These are phyloP conservation scores for Trachops cirrhosus DNA, from an alignment of 2,797 vertebrate species.

Conservation along the genomic window DNA sequence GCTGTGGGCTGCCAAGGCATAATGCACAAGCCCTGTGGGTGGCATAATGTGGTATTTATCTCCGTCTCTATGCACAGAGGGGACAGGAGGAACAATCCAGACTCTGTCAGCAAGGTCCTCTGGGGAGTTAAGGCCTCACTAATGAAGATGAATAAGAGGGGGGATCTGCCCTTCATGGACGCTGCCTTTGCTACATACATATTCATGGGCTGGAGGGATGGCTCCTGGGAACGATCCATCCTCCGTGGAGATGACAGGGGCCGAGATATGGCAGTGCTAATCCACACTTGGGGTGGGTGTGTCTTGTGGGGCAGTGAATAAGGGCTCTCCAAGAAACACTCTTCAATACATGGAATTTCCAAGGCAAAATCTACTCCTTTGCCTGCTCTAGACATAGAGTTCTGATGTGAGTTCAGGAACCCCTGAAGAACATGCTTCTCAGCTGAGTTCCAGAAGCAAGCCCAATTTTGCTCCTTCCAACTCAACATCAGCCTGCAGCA, in stretches of 20 bases:
- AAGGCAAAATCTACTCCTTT: not conserved
- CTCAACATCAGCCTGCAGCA: not conserved
- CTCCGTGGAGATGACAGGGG: not conserved
- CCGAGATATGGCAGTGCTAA: not conserved
- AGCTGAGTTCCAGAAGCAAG: not conserved
- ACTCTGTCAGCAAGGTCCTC: conserved; percentile 34
- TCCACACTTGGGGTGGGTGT: not conserved
- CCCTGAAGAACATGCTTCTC: not conserved
- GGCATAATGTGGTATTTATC: conserved; percentile 73
- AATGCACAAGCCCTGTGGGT: conserved; percentile 67
- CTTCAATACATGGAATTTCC: not conserved
- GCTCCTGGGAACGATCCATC: not conserved
- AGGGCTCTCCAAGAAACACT: not conserved
- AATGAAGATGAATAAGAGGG: conserved; percentile 48
- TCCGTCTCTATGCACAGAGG: not conserved
- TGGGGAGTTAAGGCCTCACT: conserved; percentile 18
- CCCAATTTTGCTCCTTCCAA: not conserved
- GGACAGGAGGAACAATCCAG: conserved; percentile 49
- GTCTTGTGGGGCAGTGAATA: not conserved
- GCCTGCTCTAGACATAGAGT: not conserved
- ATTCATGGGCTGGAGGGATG: not conserved
- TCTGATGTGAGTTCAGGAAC: not conserved
- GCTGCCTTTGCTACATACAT: conserved; percentile 19
- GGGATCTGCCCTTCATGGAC: not conserved
- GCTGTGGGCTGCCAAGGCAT: not conserved